Evolutionary conservation across 2,113 vertebrate species (phyloP), one percentile per base, ranked within the genome.

Genomic region (Dicaeum eximium): DNA sequence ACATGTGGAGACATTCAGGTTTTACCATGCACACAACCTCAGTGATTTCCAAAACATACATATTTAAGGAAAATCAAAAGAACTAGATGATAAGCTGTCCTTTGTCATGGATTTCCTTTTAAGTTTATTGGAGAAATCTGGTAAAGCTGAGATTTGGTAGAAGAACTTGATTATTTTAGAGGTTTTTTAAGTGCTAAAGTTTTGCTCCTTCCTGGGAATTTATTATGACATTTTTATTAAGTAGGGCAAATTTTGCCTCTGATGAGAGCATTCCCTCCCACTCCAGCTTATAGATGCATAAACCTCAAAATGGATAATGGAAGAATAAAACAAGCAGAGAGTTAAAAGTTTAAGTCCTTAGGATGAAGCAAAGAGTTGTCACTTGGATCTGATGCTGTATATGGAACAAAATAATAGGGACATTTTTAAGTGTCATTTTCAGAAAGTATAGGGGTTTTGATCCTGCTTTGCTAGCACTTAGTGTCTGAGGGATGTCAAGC

Each of bases 41-140:
- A 81, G 25, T 91, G 89, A 87, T 91, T 95, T 93, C 70, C 86
- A 79, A 86, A 91, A 60, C 48, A 48, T 37, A 50, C 66, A 30
- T 88, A 80, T 67, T 93, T 88, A 82, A 92, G 57, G 42, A 61
- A 83, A 78, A 83, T 57, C 58, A 53, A n/a, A 82, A 82, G 11
- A 80, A 57, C 38, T 74, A 40, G 51, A 37, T 80, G 31, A 57
- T 91, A 84, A 90, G 35, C 56, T 85, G 35, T 93, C 60, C 30
- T 80, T 83, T 92, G n/a, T 83, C 33, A 37, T 64, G n/a, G 19
- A 57, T 90, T 94, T 92, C 24, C 53, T 79, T 80, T 91, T 24
- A 89, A 84, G 38, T 84, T 66, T 84, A 42, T 74, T 78, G 56
- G 56, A 86, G 77, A 81, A 93, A 67, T 75, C 38, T 92, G 48